Evolutionary conservation across 2,113 vertebrate species (phyloP), one percentile per base, ranked within the genome.

Genomic region (Percina caprodes): DNA sequence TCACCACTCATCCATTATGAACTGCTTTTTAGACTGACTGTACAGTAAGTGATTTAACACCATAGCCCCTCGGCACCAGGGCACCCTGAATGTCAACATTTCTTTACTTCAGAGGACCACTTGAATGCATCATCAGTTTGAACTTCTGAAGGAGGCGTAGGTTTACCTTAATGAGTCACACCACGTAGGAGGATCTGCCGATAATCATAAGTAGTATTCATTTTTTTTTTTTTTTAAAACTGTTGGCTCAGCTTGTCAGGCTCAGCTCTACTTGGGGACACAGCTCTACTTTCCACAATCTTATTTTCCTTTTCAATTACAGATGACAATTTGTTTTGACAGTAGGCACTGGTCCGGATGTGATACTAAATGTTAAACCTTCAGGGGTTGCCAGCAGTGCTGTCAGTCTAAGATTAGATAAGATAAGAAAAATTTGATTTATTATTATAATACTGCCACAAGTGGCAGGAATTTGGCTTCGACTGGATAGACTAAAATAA

Each of bases 131-230:
- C 72, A 35, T 35, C 15, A 23, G n/a, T 45, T 52, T 30, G 51
- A 14, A 48, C 58, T 26, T 51, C 49, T 35, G 26, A 16, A 55
- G 58, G 26, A 69, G 21, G 35, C 4, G 0, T 46, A 30, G 10
- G 39, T 76, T 60, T 52, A 52, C 49, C 69, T 70, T 59, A n/a
- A 70, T 59, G 45, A 23, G 10, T 62, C 51, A 42, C 30, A 54
- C 74, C 54, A 39, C 68, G 73, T 56, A 69, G 30, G n/a, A 77
- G 30, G 49, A 77, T 68, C 30, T 42, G 14, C 33, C 18, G 23
- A 70, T 77, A 35, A 21, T 82, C 63, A 65, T 5, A 33, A 73
- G 23, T 15, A n/a, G 4, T 56, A 55, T 71, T 68, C 35, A 39
- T 39, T 39, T 30, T 30, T 30, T 30, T 3, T 30, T 30, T 30